A percentile compares a stretch with the other conserved stretches of the same genome.
phyloP scores from a whole-genome alignment of 2,888 invertebrate species.

The Petrophora chlorosata region DNA sequence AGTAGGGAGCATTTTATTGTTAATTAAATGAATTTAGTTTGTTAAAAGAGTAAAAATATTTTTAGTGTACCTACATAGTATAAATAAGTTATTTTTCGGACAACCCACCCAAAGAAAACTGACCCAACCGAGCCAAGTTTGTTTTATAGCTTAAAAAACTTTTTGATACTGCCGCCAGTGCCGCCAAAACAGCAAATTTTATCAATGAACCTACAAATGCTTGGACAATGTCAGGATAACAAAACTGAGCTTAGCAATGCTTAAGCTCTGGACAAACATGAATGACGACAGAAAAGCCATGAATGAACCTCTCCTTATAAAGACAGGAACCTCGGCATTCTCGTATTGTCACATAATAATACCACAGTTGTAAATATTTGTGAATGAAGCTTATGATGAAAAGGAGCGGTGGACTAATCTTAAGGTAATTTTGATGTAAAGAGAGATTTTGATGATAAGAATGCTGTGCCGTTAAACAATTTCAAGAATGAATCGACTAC shows the following conservation, averaged over 20 bases:
- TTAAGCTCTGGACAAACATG: conserved; percentile 47
- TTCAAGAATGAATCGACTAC: neutral
- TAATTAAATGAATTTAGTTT: too few relatives aligned
- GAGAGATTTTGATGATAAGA: conserved; percentile 10
- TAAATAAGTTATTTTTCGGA: too few relatives aligned
- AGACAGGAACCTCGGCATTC: conserved; percentile 33
- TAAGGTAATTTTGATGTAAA: conserved; percentile 6
- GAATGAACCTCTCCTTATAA: conserved; percentile 52
- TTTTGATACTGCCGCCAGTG: conserved; percentile 32
- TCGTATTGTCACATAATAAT: conserved; percentile 44
- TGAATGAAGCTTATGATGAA: conserved; percentile 57
- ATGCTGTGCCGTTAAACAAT: conserved; percentile 16
- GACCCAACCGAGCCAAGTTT: too few relatives aligned
- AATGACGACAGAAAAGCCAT: conserved; percentile 40
- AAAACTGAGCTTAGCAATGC: conserved; percentile 30
- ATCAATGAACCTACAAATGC: conserved; percentile 49
- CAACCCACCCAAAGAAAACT: too few relatives aligned
- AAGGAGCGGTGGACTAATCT: conserved; percentile 20
- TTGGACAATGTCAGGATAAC: conserved; percentile 49
- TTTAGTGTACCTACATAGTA: too few relatives aligned
- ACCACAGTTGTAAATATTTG: conserved; percentile 72
- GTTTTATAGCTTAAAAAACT: too few relatives aligned
- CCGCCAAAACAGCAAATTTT: conserved; percentile 38
- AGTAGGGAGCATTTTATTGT: too few relatives aligned
- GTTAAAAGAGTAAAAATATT: too few relatives aligned